Evolutionary conservation across 2,113 vertebrate genomes (phyloP), one percentile per base, ranked within the genome.

Genomic region (Cervus canadensis): DNA sequence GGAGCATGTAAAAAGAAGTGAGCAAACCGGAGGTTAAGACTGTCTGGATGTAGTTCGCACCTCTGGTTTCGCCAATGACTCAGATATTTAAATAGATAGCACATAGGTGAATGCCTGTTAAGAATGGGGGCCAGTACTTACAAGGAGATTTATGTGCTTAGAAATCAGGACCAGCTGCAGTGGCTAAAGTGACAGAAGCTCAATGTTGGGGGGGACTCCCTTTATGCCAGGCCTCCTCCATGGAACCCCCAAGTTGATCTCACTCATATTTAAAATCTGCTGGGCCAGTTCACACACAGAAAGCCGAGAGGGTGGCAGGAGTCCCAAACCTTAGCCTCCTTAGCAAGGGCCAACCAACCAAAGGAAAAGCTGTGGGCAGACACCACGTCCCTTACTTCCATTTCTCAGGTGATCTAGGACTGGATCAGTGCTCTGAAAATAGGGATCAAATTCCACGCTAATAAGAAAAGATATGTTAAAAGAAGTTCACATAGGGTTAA

Each of bases 21-120:
- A 96, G 28, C 60, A 54, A 82, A 94, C 3, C 50, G 85, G 76
- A 97, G 13, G 52, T 54, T 67, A 96, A 96, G 17, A 74, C 40
- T 93, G 36, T 82, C 54, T 71, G 79, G 60, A 91, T 78, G 9
- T 6, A 93, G 96, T 33, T 95, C 87, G 74, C 25, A 97, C 10
- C 12, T 96, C 62, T 91, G 45, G 57, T 71, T 94, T 87, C 43
- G 43, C 36, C 28, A n/a, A 76, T 97, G 97, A 96, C 92, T 90
- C 79, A 93, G 92, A 94, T 98, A 95, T 28, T 92, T 84, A 97
- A 98, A 97, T 96, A 97, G 93, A 94, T 10, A 7, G 36, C 82
- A 82, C 30, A 87, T 11, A 89, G 89, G 87, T 78, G 43, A 95
- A 91, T 89, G 57, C 48, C 48, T 92, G 40, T 40, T 78, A 97